Evolutionary conservation across 1,140 invertebrate genomes (phyloP).

Genomic region (Pseudomyrmex concolor): DNA sequence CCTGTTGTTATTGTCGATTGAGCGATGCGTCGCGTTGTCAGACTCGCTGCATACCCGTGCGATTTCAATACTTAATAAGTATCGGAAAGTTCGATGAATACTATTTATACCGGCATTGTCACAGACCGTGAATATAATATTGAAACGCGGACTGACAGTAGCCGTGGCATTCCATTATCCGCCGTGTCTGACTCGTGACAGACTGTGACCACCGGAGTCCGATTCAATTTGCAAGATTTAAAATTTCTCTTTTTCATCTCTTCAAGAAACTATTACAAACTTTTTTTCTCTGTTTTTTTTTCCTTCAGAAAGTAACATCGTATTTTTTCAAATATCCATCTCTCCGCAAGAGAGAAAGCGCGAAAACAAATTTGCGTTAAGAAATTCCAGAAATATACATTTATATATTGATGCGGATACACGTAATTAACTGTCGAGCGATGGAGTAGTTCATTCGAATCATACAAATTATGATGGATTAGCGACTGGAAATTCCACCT

Average conservation of each 20-base stretch:
- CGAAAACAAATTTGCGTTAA: constrained; percentile 17
- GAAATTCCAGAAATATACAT: background rate
- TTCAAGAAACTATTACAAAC: no score
- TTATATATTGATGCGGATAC: background rate
- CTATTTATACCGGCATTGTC: constrained; percentile 41
- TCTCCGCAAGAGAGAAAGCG: background rate
- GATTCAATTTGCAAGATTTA: constrained; percentile 51
- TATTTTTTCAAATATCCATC: constrained; percentile 45
- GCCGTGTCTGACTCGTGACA: constrained; percentile 46
- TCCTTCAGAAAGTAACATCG: background rate
- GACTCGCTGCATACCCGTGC: constrained; percentile 11
- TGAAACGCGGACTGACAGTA: constrained; percentile 49
- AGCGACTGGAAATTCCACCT: constrained; percentile 30
- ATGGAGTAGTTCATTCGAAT: constrained; percentile 16
- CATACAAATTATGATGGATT: constrained; percentile 56
- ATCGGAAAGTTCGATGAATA: constrained; percentile 50
- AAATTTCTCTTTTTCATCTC: background rate
- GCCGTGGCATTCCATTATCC: constrained; percentile 48
- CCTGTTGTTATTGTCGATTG: constrained; percentile 51
- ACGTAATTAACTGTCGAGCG: constrained; percentile 48
- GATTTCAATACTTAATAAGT: constrained; percentile 54
- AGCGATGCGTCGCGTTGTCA: constrained; percentile 40
- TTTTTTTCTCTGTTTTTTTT: background rate
- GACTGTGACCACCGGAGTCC: constrained; percentile 52
- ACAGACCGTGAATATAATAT: constrained; percentile 45